These are phyloP conservation scores for Scaptomyza polygonia DNA, from an alignment of 2,888 invertebrate genomes.

Conservation along the genomic window DNA sequence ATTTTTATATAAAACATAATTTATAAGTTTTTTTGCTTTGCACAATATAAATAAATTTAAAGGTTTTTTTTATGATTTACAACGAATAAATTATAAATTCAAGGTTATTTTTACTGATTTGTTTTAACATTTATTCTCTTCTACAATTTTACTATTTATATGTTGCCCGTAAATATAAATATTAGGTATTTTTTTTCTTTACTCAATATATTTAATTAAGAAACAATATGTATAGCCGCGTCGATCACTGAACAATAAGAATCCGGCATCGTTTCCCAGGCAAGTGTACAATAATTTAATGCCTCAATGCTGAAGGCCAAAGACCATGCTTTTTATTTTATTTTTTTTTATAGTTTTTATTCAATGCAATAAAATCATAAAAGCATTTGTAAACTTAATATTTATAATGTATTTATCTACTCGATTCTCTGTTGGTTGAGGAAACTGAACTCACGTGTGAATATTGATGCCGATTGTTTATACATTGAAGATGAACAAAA, in stretches of 20 bases:
- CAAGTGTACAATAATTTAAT: background rate
- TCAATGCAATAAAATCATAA: background rate
- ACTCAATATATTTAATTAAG: slow-evolving; percentile 3
- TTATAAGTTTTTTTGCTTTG: no score
- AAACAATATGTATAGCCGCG: background rate
- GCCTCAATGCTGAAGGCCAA: background rate
- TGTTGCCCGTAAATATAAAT: no score
- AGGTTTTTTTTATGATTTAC: no score
- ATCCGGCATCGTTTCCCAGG: background rate
- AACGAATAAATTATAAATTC: no score
- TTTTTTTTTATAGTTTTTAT: background rate
- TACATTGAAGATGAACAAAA: no score
- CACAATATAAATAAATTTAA: no score
- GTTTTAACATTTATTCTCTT: no score
- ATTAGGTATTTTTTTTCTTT: background rate
- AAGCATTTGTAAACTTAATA: background rate
- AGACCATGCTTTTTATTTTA: background rate
- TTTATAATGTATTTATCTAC: background rate
- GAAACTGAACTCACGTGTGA: background rate
- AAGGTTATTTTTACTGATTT: no score
- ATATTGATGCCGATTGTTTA: background rate
- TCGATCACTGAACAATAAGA: background rate
- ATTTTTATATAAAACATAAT: no score
- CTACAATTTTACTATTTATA: no score
- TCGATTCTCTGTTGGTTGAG: background rate